Percentiles rank a stretch among this genome's conserved stretches.
phyloP scores from a whole-genome alignment of 2,888 invertebrate genomes.

The Archips xylosteana region DNA sequence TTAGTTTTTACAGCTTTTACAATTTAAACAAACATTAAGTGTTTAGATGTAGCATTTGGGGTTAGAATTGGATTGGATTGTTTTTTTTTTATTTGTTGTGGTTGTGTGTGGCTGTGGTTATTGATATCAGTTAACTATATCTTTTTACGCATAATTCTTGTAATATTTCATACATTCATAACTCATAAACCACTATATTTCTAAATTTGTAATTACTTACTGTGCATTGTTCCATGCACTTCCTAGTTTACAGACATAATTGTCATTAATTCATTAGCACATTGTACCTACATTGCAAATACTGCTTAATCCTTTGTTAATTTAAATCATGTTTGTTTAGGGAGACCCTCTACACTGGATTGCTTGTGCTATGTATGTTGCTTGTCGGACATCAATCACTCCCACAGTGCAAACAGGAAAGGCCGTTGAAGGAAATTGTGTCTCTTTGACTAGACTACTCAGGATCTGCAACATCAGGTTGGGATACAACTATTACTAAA shows the following conservation, averaged over 20 bases:
- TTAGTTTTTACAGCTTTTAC: background rate
- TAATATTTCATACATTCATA: no score
- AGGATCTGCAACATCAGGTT: slow-evolving; percentile 95
- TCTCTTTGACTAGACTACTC: slow-evolving; percentile 95
- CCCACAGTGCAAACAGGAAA: slow-evolving; percentile 92
- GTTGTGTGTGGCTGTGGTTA: background rate
- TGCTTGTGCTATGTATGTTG: slow-evolving; percentile 96
- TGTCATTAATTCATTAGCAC: no score
- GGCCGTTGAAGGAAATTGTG: slow-evolving; percentile 94
- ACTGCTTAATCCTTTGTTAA: no score
- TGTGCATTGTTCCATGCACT: no score
- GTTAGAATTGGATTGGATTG: background rate
- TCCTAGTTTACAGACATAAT: no score
- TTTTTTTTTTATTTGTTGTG: background rate
- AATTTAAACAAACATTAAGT: background rate
- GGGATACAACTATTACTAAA: background rate
- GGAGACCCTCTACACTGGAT: slow-evolving; percentile 97
- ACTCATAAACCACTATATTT: no score
- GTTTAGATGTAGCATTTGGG: background rate
- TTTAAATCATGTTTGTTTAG: slow-evolving; percentile 73
- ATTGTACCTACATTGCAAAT: no score
- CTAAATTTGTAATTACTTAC: no score
- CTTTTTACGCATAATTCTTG: background rate
- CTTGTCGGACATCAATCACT: slow-evolving; percentile 92
- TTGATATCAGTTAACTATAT: background rate